Percentiles rank a stretch among this genome's conserved stretches.
phyloP scores from a whole-genome alignment of 2,888 invertebrate genomes.

The Acrobasis suavella region DNA sequence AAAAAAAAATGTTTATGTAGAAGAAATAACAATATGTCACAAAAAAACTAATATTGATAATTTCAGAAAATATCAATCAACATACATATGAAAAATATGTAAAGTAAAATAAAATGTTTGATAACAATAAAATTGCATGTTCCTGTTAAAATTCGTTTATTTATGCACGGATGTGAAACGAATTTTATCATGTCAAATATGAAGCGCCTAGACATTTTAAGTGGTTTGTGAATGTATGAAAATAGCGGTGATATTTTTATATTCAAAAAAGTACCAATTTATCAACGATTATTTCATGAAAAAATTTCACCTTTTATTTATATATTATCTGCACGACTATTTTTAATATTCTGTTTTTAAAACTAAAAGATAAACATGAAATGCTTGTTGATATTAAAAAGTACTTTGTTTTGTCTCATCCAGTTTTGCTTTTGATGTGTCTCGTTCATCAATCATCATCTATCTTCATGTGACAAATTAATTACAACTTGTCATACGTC shows the following conservation, averaged over 20 bases:
- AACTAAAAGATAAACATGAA: conserved; percentile 54
- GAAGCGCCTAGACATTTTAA: conserved; percentile 15
- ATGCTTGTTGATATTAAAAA: conserved; percentile 53
- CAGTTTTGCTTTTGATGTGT: conserved; percentile 71
- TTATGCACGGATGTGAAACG: neutral
- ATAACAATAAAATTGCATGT: conserved; percentile 2
- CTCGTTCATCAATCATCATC: conserved; percentile 52
- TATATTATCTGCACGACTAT: conserved; percentile 62
- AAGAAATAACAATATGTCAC: too few relatives aligned
- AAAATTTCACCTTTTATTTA: conserved; percentile 4
- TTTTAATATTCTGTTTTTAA: conserved; percentile 39
- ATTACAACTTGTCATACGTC: neutral
- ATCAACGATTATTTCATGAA: neutral
- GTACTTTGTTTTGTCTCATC: conserved; percentile 50
- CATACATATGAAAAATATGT: neutral
- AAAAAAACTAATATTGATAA: too few relatives aligned
- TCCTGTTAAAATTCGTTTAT: conserved; percentile 9
- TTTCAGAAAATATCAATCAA: too few relatives aligned
- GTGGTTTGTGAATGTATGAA: neutral
- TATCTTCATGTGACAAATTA: neutral
- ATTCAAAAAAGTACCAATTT: neutral
- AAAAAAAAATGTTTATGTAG: too few relatives aligned
- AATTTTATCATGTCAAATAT: neutral
- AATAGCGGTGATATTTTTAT: neutral
- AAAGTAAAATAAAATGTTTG: neutral